A percentile compares a stretch with the other conserved stretches of the same genome.
Conservation (phyloP, 2,888 invertebrate species). For the Eristalinus sepulchralis region DNA sequence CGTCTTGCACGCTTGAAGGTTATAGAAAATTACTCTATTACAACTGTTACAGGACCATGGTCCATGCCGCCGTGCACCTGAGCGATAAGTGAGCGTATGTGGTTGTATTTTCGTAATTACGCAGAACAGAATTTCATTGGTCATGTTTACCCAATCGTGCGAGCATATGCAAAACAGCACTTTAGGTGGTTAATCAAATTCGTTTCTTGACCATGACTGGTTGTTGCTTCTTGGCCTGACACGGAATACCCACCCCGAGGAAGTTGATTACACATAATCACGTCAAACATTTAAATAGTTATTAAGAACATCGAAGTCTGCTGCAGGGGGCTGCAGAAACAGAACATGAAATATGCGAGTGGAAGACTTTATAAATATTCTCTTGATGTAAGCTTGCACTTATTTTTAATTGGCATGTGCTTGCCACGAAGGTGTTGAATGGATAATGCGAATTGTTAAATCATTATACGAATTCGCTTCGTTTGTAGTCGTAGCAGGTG, state of each 20-base stretch:
- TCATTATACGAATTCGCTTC: background rate
- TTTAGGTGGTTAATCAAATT: constrained; percentile 39
- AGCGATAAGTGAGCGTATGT: constrained; percentile 13
- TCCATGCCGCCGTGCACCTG: constrained; percentile 26
- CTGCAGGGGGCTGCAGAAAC: background rate
- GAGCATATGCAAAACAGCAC: constrained; percentile 57
- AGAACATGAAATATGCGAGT: background rate
- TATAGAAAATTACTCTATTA: constrained; percentile 68
- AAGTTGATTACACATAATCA: constrained; percentile 78
- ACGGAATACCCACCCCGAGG: constrained; percentile 18
- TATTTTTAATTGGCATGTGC: constrained; percentile 16
- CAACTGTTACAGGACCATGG: constrained; percentile 34
- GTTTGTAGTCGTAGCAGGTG: background rate
- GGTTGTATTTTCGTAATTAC: constrained; percentile 40
- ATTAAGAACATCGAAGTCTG: constrained; percentile 46
- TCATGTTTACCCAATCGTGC: constrained; percentile 64
- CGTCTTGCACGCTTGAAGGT: constrained; percentile 66
- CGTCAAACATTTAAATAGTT: constrained; percentile 75
- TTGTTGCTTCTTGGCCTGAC: background rate
- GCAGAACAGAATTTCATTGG: constrained; percentile 52
- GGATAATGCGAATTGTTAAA: constrained; percentile 16
- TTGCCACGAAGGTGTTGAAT: constrained; percentile 34
- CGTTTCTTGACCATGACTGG: constrained; percentile 43
- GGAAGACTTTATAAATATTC: background rate
- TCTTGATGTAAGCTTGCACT: constrained; percentile 9